These are phyloP conservation scores for Arremon brunneinucha DNA, from an alignment of 2,797 vertebrate species.

Conservation along the genomic window DNA sequence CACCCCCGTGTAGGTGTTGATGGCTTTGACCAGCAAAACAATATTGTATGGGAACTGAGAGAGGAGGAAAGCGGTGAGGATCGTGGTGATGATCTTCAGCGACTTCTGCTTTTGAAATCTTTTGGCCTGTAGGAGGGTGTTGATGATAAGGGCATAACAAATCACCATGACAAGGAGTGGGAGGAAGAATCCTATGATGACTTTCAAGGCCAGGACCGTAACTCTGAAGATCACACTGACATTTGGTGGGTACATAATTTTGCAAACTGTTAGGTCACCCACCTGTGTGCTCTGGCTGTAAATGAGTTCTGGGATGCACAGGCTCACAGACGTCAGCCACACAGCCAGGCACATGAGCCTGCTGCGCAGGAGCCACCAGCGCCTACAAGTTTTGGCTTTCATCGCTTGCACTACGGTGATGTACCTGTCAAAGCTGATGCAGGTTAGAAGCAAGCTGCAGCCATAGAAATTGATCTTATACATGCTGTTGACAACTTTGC, in stretches of 20 bases:
- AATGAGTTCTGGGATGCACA: slow-evolving; percentile 86
- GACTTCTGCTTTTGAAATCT: slow-evolving; percentile 89
- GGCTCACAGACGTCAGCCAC: slow-evolving; percentile 77
- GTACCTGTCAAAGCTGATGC: slow-evolving; percentile 90
- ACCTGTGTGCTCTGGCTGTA: slow-evolving; percentile 49
- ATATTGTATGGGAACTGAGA: slow-evolving; percentile 87
- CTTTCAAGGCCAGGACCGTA: slow-evolving; percentile 79
- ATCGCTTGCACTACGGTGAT: slow-evolving; percentile 82
- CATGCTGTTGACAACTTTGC: slow-evolving; percentile 80
- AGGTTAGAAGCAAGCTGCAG: slow-evolving; percentile 86
- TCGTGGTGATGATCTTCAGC: slow-evolving; percentile 80
- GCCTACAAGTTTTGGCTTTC: slow-evolving; percentile 80
- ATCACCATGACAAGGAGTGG: slow-evolving; percentile 82
- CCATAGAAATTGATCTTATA: slow-evolving; percentile 92
- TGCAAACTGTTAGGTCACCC: slow-evolving; percentile 51
- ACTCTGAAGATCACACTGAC: slow-evolving; percentile 72
- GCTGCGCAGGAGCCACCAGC: slow-evolving; percentile 77
- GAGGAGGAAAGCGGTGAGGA: slow-evolving; percentile 83
- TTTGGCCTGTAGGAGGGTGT: slow-evolving; percentile 81
- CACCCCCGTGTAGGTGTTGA: slow-evolving; percentile 57
- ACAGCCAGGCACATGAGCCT: slow-evolving; percentile 77
- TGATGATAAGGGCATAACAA: slow-evolving; percentile 87
- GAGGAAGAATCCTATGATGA: slow-evolving; percentile 85
- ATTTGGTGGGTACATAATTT: slow-evolving; percentile 69
- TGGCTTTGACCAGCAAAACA: slow-evolving; percentile 79